Conservation (phyloP, 2,888 invertebrate species). For the Erebia aethiops region DNA sequence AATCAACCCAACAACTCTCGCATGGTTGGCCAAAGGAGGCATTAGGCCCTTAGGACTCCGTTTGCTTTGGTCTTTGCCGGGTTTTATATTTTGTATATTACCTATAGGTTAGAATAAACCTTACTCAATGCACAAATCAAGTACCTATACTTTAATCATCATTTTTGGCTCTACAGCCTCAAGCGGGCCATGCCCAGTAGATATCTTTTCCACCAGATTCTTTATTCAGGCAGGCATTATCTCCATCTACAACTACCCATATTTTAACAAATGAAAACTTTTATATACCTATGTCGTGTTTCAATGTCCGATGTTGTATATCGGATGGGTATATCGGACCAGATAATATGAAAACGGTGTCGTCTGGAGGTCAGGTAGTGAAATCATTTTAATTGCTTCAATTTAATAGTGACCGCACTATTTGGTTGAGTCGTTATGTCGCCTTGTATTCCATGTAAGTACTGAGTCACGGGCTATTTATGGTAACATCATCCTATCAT, state of each 20-base stretch:
- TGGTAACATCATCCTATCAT: constrained; percentile 7
- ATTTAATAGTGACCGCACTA: constrained; percentile 19
- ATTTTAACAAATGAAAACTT: too few relatives aligned
- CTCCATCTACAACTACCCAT: too few relatives aligned
- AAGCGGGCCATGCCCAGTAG: background rate
- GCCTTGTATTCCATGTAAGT: constrained; percentile 9
- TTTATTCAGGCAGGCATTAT: background rate
- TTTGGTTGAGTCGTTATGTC: constrained; percentile 9
- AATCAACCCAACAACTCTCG: too few relatives aligned
- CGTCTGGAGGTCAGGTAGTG: constrained; percentile 34
- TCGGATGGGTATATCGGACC: background rate
- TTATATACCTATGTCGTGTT: too few relatives aligned
- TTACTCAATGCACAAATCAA: background rate
- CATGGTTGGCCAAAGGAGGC: too few relatives aligned
- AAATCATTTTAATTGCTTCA: constrained; percentile 28
- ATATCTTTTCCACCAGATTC: background rate
- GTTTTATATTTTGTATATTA: too few relatives aligned
- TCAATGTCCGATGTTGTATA: too few relatives aligned
- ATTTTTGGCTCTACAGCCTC: background rate
- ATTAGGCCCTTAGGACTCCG: too few relatives aligned
- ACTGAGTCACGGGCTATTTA: constrained; percentile 15
- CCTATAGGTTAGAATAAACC: background rate
- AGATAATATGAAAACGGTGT: background rate
- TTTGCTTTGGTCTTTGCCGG: too few relatives aligned
- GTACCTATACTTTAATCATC: background rate